A percentile compares a stretch with the other conserved stretches of the same genome.
These are phyloP conservation scores for Toxonevra muliebris DNA, from an alignment of 2,888 invertebrate genomes.

Conservation along the genomic window DNA sequence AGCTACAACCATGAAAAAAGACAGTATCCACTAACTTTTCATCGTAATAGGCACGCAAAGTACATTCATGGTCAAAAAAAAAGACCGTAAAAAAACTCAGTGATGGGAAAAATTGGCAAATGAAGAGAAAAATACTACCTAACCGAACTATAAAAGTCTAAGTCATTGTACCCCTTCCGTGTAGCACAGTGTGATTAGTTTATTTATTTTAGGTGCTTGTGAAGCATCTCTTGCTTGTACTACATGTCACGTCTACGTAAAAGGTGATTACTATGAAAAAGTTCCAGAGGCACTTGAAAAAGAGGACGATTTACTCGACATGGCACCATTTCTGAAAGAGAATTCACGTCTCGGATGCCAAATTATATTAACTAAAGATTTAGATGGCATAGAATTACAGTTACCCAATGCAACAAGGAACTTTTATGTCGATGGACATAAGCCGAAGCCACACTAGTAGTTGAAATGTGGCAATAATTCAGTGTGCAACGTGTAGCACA, in stretches of 20 bases:
- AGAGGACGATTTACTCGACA: conserved; percentile 96
- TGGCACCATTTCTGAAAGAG: conserved; percentile 94
- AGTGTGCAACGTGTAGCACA: too few species aligned
- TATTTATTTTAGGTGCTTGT: conserved; percentile 80
- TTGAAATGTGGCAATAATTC: not conserved
- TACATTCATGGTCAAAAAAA: too few species aligned
- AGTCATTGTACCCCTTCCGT: too few species aligned
- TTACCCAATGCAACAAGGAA: conserved; percentile 91
- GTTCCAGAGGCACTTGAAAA: conserved; percentile 85
- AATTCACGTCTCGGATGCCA: conserved; percentile 96
- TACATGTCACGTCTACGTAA: conserved; percentile 96
- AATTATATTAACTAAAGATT: conserved; percentile 84
- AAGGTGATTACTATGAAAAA: conserved; percentile 75
- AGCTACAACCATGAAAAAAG: too few species aligned
- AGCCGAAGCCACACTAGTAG: conserved; percentile 92
- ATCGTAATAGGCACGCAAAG: too few species aligned
- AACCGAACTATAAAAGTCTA: too few species aligned
- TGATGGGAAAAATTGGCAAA: too few species aligned
- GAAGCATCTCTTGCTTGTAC: conserved; percentile 98
- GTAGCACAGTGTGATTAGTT: too few species aligned
- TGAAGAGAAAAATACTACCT: too few species aligned
- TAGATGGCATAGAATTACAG: conserved; percentile 85
- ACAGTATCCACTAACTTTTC: too few species aligned
- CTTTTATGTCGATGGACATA: conserved; percentile 98
- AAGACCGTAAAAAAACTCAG: too few species aligned